Percentiles rank a stretch among this genome's conserved stretches.
phyloP scores from a whole-genome alignment of 2,797 vertebrate species.

The Falco concolor region DNA sequence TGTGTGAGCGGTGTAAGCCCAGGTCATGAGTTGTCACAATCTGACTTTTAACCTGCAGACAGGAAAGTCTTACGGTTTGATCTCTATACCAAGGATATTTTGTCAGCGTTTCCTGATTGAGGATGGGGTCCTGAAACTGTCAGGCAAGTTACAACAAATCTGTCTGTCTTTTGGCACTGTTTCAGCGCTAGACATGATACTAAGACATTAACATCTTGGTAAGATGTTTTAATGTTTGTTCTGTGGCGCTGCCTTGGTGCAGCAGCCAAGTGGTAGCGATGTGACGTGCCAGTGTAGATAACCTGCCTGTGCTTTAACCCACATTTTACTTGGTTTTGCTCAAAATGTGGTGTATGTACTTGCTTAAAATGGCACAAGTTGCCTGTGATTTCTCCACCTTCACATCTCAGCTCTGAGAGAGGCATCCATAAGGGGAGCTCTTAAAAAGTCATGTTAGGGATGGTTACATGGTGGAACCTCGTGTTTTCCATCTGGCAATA shows the following conservation, averaged over 20 bases:
- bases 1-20: neutral
- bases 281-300: neutral
- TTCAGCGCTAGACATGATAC: neutral
- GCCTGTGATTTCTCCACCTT: neutral
- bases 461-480: neutral
- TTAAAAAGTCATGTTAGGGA: neutral
- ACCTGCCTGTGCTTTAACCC: neutral
- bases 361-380: neutral
- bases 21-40: neutral
- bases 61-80: neutral
- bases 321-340: neutral
- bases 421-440: neutral
- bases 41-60: neutral
- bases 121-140: neutral
- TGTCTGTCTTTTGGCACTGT: neutral
- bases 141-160: neutral
- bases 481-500: neutral
- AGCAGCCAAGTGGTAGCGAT: neutral
- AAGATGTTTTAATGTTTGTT: neutral
- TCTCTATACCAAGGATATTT: neutral
- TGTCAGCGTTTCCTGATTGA: neutral
- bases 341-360: neutral
- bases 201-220: neutral
- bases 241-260: neutral
- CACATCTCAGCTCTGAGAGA: neutral